A percentile compares a stretch with the other conserved stretches of the same genome.
phyloP scores from a whole-genome alignment of 2,888 invertebrate genomes.

The Acanthococcus lagerstroemiae region DNA sequence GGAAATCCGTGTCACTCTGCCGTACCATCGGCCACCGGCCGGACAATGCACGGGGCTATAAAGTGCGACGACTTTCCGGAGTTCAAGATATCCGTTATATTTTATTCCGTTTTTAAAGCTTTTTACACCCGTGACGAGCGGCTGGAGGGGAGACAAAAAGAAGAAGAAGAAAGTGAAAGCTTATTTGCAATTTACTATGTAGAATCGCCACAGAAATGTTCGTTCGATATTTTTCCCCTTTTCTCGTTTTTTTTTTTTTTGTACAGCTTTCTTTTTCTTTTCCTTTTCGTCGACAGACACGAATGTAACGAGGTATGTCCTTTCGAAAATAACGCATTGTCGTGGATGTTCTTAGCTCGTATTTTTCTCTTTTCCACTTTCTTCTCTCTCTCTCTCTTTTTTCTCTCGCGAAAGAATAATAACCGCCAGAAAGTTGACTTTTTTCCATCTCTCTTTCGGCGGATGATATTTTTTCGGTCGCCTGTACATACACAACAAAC shows the following conservation, averaged over 20 bases:
- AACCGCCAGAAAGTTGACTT: no score
- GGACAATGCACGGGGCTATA: constrained; percentile 1
- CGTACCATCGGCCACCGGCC: background rate
- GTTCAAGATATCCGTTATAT: constrained; percentile 12
- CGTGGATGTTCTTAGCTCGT: no score
- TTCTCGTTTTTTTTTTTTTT: background rate
- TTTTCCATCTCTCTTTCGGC: no score
- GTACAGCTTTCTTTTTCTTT: background rate
- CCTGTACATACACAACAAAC: no score
- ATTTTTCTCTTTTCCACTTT: background rate
- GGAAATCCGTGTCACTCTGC: background rate
- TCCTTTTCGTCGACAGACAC: background rate
- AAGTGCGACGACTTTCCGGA: constrained; percentile 3
- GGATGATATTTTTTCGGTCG: no score
- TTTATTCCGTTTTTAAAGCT: constrained; percentile 6
- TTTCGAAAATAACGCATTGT: no score
- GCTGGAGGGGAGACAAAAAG: background rate
- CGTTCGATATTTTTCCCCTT: background rate
- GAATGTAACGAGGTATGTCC: background rate
- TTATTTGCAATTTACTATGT: background rate
- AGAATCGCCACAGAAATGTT: background rate
- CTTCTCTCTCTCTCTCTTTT: background rate
- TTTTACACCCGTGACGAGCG: background rate
- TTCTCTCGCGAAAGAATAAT: no score
- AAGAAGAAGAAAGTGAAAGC: background rate